Evolutionary conservation across 2,113 vertebrate species (phyloP).

Genomic region (Notothenia coriiceps): DNA sequence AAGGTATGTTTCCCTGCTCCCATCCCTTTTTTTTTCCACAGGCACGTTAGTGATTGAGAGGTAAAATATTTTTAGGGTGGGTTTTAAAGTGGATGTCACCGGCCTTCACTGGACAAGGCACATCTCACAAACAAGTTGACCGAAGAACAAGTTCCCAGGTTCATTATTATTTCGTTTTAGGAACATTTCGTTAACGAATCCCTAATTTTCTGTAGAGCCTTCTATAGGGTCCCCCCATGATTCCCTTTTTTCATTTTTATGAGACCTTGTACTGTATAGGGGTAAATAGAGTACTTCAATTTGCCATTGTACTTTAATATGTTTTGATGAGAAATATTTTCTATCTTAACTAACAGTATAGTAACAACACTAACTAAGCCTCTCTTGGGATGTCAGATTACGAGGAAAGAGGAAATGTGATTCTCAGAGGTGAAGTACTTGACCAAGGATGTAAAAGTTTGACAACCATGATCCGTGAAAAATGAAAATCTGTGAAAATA

Average conservation of each 20-base stretch:
- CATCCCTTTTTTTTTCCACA: too few species aligned
- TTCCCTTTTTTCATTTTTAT: not conserved
- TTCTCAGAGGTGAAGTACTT: not conserved
- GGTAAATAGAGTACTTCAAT: not conserved
- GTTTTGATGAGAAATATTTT: not conserved
- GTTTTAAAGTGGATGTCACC: too few species aligned
- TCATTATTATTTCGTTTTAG: too few species aligned
- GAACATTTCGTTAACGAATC: too few species aligned
- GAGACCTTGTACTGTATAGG: too few species aligned
- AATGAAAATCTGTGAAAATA: not conserved
- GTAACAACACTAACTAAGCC: not conserved
- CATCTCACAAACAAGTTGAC: too few species aligned
- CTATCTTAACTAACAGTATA: too few species aligned
- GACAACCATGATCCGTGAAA: not conserved
- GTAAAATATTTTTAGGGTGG: too few species aligned
- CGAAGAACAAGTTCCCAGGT: too few species aligned
- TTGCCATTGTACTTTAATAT: not conserved
- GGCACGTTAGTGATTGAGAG: too few species aligned
- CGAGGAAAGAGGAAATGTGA: not conserved
- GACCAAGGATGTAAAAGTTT: not conserved
- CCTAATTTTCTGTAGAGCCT: too few species aligned
- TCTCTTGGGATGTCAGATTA: not conserved
- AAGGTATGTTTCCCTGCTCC: not conserved
- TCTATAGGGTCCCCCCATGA: not conserved
- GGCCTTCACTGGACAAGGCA: too few species aligned